Conservation (phyloP, 2,888 invertebrate species). For the Phalera bucephala region DNA sequence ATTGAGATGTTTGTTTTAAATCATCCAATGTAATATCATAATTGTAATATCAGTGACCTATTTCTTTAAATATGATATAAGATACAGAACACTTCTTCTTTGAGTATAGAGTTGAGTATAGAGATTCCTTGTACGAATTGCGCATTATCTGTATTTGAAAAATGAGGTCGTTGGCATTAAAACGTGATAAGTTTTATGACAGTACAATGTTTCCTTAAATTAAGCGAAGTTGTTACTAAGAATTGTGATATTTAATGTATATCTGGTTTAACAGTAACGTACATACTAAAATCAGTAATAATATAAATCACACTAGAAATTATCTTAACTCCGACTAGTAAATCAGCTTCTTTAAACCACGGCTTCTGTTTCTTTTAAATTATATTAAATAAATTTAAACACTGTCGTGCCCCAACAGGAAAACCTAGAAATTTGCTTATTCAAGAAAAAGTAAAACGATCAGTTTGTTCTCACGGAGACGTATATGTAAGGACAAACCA, state of each 20-base stretch:
- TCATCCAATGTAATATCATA: no score
- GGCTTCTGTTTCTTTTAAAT: neutral
- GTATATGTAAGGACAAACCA: conserved; percentile 35
- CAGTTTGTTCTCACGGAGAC: conserved; percentile 33
- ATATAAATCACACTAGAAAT: neutral
- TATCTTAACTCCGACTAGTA: neutral
- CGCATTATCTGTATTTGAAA: conserved; percentile 21
- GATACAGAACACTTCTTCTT: no score
- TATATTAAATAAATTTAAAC: neutral
- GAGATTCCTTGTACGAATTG: conserved; percentile 27
- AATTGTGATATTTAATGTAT: neutral
- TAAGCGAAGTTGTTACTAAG: neutral
- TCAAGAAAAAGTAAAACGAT: conserved; percentile 18
- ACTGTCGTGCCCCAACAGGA: conserved; percentile 12
- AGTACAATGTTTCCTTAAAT: neutral
- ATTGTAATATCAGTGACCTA: no score
- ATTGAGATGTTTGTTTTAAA: no score
- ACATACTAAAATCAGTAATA: neutral
- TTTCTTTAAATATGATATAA: conserved; percentile 15
- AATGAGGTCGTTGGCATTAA: conserved; percentile 19
- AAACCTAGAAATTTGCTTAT: conserved; percentile 19
- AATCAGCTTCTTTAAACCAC: neutral
- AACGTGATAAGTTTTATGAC: conserved; percentile 17
- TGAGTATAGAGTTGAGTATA: no score
- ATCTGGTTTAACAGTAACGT: neutral